A percentile compares a stretch with the other conserved stretches of the same genome.
Conservation (phyloP, 2,888 invertebrate species). For the Drosophila villosipedis region DNA sequence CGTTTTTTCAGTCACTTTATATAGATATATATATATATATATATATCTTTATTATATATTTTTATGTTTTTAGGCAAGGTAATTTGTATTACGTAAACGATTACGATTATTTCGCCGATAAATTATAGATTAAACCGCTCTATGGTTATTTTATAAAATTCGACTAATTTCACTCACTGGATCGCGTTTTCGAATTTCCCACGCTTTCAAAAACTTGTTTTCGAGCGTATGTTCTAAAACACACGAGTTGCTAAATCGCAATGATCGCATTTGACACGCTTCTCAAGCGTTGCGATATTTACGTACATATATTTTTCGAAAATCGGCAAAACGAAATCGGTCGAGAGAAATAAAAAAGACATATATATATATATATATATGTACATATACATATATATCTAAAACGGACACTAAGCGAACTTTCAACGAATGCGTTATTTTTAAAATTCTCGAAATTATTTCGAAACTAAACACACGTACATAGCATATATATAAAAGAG, state of each 20-base stretch:
- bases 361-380: not conserved
- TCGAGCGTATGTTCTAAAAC: conserved; percentile 72
- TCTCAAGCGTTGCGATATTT: conserved; percentile 53
- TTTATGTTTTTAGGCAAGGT: conserved; percentile 19
- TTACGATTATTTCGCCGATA: not conserved
- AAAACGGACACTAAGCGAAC: conserved; percentile 70
- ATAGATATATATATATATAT: conserved; percentile 10
- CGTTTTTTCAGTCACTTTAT: conserved; percentile 52
- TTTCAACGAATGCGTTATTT: conserved; percentile 80
- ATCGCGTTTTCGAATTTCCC: conserved; percentile 30
- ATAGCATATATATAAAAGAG: conserved; percentile 18
- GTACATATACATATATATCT: conserved; percentile 5
- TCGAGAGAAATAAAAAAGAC: conserved; percentile 54
- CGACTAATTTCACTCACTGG: conserved; percentile 10
- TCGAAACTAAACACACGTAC: conserved; percentile 66
- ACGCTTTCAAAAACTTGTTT: conserved; percentile 40
- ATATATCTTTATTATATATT: conserved; percentile 3
- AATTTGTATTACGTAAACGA: conserved; percentile 35
- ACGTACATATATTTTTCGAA: conserved; percentile 54
- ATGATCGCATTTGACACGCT: conserved; percentile 82
- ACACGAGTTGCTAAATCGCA: conserved; percentile 85
- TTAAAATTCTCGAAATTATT: conserved; percentile 82
- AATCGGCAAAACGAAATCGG: conserved; percentile 61
- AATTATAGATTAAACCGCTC: not conserved
- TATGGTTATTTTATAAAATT: conserved; percentile 1